phyloP scores from a whole-genome alignment of 2,797 vertebrate genomes.

The Telmatherina bonti region DNA sequence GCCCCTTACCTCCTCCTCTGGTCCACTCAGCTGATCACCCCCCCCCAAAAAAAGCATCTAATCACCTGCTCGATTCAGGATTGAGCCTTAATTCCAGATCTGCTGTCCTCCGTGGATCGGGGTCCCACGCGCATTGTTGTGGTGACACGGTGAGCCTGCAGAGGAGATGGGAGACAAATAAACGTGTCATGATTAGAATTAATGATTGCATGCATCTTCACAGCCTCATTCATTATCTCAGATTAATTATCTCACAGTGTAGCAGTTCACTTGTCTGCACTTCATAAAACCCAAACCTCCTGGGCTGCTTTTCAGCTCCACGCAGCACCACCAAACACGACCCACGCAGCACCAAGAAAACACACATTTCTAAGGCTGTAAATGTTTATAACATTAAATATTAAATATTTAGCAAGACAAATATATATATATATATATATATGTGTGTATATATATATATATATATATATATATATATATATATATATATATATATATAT shows the following conservation, averaged over 20 bases:
- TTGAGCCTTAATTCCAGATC: conserved; percentile 10
- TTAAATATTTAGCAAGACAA: too few species aligned
- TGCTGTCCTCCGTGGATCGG: conserved; percentile 21
- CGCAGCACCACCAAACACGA: conserved; percentile 19
- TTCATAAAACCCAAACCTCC: conserved; percentile 74
- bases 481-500: too few species aligned
- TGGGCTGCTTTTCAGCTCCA: conserved; percentile 49
- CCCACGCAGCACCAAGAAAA: too few species aligned
- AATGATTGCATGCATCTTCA: conserved; percentile 75
- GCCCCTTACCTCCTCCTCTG: conserved; percentile 29
- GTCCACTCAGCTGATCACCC: conserved; percentile 80
- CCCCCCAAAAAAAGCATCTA: neutral
- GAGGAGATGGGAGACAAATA: conserved; percentile 71
- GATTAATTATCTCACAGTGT: conserved; percentile 74
- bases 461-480: too few species aligned
- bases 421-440: neutral
- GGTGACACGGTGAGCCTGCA: conserved; percentile 62
- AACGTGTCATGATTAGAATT: conserved; percentile 76
- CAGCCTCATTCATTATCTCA: conserved; percentile 76
- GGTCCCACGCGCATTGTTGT: conserved; percentile 35
- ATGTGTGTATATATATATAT: too few species aligned
- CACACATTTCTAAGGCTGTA: too few species aligned
- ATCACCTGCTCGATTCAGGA: conserved; percentile 51
- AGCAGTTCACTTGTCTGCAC: conserved; percentile 72
- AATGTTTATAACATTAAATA: too few species aligned